A percentile compares a stretch with the other conserved stretches of the same genome.
Conservation (phyloP, 1,140 invertebrate species). For the Diachasma alloeum region DNA sequence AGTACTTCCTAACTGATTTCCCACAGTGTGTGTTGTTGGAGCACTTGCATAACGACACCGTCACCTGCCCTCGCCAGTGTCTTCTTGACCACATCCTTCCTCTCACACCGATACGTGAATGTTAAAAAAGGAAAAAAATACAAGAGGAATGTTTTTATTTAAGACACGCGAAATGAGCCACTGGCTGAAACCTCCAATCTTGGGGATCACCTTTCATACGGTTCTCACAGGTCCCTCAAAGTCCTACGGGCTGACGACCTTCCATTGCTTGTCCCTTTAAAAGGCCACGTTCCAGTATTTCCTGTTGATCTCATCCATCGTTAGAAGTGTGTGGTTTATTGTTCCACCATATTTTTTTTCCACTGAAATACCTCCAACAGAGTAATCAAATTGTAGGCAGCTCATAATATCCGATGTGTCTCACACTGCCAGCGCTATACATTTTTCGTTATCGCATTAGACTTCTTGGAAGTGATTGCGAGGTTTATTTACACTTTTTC, state of each 20-base stretch:
- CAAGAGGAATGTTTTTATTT: not conserved
- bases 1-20: slow-evolving; percentile 26
- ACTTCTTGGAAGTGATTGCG: not conserved
- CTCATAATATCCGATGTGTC: not conserved
- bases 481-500: not conserved
- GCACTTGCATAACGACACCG: slow-evolving; percentile 30
- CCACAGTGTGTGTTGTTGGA: slow-evolving; percentile 20
- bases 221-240: slow-evolving; percentile 53
- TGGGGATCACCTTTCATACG: slow-evolving; percentile 49
- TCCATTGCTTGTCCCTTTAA: slow-evolving; percentile 46
- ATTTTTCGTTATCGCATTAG: slow-evolving; percentile 3
- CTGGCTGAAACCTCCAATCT: slow-evolving; percentile 29
- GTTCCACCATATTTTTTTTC: not conserved
- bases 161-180: slow-evolving; percentile 18
- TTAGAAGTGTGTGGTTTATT: slow-evolving; percentile 29
- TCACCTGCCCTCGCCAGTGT: slow-evolving; percentile 40
- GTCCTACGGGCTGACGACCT: slow-evolving; percentile 47
- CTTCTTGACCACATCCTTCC: slow-evolving; percentile 54
- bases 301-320: slow-evolving; percentile 7
- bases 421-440: not conserved
- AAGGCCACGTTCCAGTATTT: slow-evolving; percentile 20
- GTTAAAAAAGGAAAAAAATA: not conserved
- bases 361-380: not conserved
- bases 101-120: slow-evolving; percentile 19
- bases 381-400: not conserved